Evolutionary conservation across 2,888 invertebrate genomes (phyloP).

Genomic region (Chelonus formosanus): DNA sequence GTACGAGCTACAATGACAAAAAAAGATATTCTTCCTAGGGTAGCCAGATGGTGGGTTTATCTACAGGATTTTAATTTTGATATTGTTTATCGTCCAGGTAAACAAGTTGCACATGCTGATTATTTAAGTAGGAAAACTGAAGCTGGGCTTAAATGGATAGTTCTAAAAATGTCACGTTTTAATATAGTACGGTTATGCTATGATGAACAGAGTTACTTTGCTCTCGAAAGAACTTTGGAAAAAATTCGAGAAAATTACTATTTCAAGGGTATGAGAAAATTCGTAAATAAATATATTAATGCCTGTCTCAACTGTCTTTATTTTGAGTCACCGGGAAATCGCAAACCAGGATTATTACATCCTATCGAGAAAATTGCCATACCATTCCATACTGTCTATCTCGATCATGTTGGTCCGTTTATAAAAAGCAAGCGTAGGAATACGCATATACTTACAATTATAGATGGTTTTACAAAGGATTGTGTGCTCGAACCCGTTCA

Average conservation of each 20-base stretch:
- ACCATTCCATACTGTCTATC: conserved; percentile 61
- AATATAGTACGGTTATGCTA: conserved; percentile 46
- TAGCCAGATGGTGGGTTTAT: conserved; percentile 51
- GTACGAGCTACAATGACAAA: conserved; percentile 49
- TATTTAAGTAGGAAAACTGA: conserved; percentile 41
- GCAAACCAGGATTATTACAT: conserved; percentile 54
- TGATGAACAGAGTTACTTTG: conserved; percentile 60
- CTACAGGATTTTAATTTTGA: conserved; percentile 42
- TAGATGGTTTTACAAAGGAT: conserved; percentile 60
- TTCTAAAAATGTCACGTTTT: conserved; percentile 36
- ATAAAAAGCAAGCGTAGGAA: conserved; percentile 52
- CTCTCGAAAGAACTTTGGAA: conserved; percentile 52
- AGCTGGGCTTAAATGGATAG: conserved; percentile 48
- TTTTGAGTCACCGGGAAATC: conserved; percentile 47
- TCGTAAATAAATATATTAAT: conserved; percentile 58
- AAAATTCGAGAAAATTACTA: conserved; percentile 55
- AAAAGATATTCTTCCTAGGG: conserved; percentile 47
- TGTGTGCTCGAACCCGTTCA: conserved; percentile 51
- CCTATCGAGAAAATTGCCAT: conserved; percentile 58
- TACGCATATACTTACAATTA: conserved; percentile 51
- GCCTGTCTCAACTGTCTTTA: conserved; percentile 60
- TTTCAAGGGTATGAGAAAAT: conserved; percentile 58
- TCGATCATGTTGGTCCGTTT: conserved; percentile 64
- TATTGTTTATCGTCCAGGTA: conserved; percentile 39
- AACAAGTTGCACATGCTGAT: conserved; percentile 41